Evolutionary conservation across 2,888 invertebrate genomes (phyloP), one percentile per base, ranked within the genome.

Genomic region (Parnassius mnemosyne): DNA sequence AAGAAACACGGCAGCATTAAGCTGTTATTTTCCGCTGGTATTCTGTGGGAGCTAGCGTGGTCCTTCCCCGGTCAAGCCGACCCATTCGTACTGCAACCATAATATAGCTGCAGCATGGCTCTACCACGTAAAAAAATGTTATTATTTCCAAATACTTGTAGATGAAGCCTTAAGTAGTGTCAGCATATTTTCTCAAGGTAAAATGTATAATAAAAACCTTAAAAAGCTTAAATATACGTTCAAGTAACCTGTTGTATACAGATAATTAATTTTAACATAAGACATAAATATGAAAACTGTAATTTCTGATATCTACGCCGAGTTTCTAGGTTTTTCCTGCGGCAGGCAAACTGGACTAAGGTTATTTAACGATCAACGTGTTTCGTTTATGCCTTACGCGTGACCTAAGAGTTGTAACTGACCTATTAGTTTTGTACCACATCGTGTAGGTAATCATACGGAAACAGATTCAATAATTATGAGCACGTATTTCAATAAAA

Each of bases 291-390:
- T 49, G 13, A 49, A 13, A 49, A 7, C n/a, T 49, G 16, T 12
- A 49, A 43, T 43, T 43, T 43, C 43, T 43, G 10, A 43, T 43
- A 43, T 43, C 12, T 13, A 49, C 41, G 53, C 20, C 43, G 44
- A 54, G 54, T 53, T 53, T 52, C 57, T 61, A 57, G 57, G 53
- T 61, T 57, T 61, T 62, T 44, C 65, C 63, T 67, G 60, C 57
- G 56, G 61, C 64, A 61, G 61, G 57, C 61, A 59, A 68, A 67
- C 63, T 69, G 65, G 68, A 68, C 66, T 69, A 69, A 69, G 70
- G 68, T 68, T 68, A 66, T 16, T 55, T 56, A 25, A 50, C 43
- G 34, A 47, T 49, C 60, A 25, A 10, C 57, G 20, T 56, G 54
- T 56, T 56, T 56, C 53, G 50, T 60, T 53, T 53, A 53, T 53